Percentiles rank a stretch among this genome's conserved stretches.
phyloP scores from a whole-genome alignment of 2,797 vertebrate species.

The Nasua narica region DNA sequence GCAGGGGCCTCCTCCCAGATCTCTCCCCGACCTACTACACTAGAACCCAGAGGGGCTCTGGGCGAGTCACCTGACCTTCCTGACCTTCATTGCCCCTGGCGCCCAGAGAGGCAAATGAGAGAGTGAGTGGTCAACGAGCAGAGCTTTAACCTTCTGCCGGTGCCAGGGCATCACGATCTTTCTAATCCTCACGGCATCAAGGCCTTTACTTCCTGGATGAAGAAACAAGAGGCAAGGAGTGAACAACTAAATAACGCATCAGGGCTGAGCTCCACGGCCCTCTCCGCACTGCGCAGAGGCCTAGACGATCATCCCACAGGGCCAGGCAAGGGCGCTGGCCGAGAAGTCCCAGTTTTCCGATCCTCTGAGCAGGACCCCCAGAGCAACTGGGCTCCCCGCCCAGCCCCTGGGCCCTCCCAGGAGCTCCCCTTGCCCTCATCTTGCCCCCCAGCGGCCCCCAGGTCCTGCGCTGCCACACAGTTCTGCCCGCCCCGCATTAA shows the following conservation, averaged over 20 bases:
- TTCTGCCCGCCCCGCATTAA: not conserved
- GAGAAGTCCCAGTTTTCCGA: not conserved
- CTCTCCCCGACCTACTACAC: not conserved
- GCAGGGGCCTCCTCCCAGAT: not conserved
- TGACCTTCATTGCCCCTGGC: not conserved
- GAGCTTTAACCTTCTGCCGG: not conserved
- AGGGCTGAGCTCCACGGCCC: not conserved
- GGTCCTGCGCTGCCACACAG: not conserved
- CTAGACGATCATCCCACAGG: rapidly evolving
- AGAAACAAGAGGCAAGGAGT: not conserved
- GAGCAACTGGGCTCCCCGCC: rapidly evolving
- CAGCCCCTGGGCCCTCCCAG: not conserved
- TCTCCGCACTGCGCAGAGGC: not conserved
- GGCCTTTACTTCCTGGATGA: not conserved
- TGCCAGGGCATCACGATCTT: rapidly evolving
- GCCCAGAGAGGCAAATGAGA: not conserved
- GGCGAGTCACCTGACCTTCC: not conserved
- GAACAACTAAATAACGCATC: rapidly evolving
- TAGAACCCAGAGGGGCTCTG: not conserved
- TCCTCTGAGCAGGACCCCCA: not conserved
- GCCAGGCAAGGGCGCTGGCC: no score
- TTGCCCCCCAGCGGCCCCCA: not conserved
- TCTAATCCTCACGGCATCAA: rapidly evolving
- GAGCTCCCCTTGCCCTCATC: not conserved
- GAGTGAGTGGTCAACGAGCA: not conserved